phyloP scores from a whole-genome alignment of 2,888 invertebrate species.

The Ophraella communa region DNA sequence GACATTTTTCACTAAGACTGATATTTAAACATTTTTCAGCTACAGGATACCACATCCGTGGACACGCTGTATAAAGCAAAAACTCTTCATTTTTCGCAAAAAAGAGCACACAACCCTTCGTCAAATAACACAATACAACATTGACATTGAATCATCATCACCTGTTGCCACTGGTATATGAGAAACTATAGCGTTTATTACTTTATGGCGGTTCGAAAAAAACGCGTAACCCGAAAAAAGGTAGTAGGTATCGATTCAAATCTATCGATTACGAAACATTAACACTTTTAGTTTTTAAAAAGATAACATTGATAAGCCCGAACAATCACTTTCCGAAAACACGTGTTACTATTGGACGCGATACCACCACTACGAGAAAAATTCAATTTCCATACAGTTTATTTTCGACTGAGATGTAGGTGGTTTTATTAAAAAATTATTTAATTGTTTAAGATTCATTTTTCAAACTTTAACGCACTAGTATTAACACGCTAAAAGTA shows the following conservation, averaged over 20 bases:
- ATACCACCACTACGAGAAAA: background rate
- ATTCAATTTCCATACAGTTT: background rate
- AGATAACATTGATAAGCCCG: slow-evolving; percentile 15
- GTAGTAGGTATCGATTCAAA: slow-evolving; percentile 46
- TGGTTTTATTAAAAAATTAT: background rate
- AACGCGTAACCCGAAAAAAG: too few relatives aligned
- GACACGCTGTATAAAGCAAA: too few relatives aligned
- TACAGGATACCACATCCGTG: too few relatives aligned
- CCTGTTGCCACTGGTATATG: slow-evolving; percentile 37
- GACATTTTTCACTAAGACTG: too few relatives aligned
- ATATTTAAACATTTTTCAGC: too few relatives aligned
- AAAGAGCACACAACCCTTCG: background rate
- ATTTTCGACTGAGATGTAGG: slow-evolving; percentile 1
- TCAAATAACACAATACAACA: slow-evolving; percentile 2
- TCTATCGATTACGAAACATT: slow-evolving; percentile 45
- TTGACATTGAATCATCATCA: slow-evolving; percentile 26
- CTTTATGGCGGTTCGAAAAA: slow-evolving; percentile 8
- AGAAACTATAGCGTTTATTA: slow-evolving; percentile 12
- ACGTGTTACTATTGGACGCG: background rate
- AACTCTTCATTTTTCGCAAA: background rate
- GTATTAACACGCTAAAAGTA: too few relatives aligned
- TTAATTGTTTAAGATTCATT: background rate
- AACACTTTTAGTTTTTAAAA: slow-evolving; percentile 21
- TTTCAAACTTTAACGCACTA: too few relatives aligned
- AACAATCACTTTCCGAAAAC: slow-evolving; percentile 1